These are phyloP conservation scores for Brachynemurus nebulosus DNA, from an alignment of 2,888 invertebrate species.

Conservation along the genomic window DNA sequence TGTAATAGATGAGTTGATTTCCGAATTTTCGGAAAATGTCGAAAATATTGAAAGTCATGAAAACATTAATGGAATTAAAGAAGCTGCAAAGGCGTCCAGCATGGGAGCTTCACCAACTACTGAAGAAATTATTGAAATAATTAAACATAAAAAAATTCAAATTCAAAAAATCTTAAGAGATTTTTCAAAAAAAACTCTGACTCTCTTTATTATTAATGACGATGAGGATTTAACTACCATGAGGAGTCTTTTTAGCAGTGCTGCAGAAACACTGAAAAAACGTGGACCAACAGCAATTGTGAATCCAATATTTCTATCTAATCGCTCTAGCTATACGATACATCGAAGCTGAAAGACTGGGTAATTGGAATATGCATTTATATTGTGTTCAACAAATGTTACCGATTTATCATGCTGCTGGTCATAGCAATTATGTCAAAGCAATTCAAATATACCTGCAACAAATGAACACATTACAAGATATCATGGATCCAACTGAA, in stretches of 20 bases:
- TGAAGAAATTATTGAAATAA: not conserved
- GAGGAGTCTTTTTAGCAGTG: not conserved
- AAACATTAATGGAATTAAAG: not conserved
- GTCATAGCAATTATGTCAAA: slow-evolving; percentile 20
- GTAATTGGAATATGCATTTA: slow-evolving; percentile 18
- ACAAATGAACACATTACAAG: slow-evolving; percentile 12
- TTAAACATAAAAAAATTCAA: not conserved
- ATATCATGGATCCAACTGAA: not conserved
- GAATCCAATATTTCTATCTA: slow-evolving; percentile 17
- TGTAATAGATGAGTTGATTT: not conserved
- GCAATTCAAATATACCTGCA: slow-evolving; percentile 19
- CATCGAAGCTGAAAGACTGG: slow-evolving; percentile 19
- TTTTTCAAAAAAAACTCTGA: not conserved
- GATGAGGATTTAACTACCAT: not conserved
- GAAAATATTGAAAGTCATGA: not conserved
- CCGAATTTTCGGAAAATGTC: not conserved
- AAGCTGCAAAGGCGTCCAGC: not conserved
- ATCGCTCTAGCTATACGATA: slow-evolving; percentile 16
- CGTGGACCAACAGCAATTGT: slow-evolving; percentile 14
- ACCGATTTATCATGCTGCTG: slow-evolving; percentile 17
- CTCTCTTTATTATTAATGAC: not conserved
- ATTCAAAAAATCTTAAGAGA: not conserved
- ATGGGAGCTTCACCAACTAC: not conserved
- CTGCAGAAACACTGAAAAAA: slow-evolving; percentile 4
- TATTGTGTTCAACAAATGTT: slow-evolving; percentile 16